Percentiles rank a stretch among this genome's conserved stretches.
Evolutionary conservation across 2,888 invertebrate species (phyloP).

Genomic region (Troides oblongomaculatus): DNA sequence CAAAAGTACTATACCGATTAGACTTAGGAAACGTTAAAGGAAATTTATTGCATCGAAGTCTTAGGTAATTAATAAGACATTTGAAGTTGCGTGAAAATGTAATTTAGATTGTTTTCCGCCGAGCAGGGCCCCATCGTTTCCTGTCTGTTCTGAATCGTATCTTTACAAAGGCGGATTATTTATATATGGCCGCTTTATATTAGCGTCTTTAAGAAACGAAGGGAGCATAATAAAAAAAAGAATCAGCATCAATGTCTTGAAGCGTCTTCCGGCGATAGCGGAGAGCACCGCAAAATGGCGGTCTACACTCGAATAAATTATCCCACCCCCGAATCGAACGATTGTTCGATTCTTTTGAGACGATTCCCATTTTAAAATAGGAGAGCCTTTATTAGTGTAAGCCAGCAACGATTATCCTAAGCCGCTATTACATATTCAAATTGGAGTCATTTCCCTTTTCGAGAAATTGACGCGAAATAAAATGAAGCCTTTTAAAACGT

Average conservation of each 20-base stretch:
- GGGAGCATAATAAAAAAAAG: conserved; percentile 78
- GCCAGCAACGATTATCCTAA: conserved; percentile 78
- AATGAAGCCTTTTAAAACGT: conserved; percentile 70
- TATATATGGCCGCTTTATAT: conserved; percentile 79
- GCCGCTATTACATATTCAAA: conserved; percentile 80
- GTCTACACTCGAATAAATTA: conserved; percentile 80
- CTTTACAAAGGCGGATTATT: conserved; percentile 75
- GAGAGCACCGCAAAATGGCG: conserved; percentile 74
- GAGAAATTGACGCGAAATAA: conserved; percentile 79
- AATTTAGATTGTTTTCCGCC: conserved; percentile 79
- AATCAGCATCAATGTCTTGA: conserved; percentile 80
- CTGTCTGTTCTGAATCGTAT: conserved; percentile 58
- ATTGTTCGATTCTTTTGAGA: conserved; percentile 79
- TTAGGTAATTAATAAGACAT: conserved; percentile 79
- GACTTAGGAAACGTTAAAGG: conserved; percentile 70
- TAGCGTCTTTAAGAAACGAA: conserved; percentile 77
- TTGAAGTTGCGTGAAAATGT: conserved; percentile 81
- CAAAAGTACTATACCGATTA: conserved; percentile 69
- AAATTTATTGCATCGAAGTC: conserved; percentile 80
- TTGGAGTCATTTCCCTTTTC: conserved; percentile 77
- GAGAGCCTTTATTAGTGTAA: conserved; percentile 78
- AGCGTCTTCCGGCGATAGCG: conserved; percentile 75
- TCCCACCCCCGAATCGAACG: conserved; percentile 69
- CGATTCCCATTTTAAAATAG: conserved; percentile 72
- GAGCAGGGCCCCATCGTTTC: conserved; percentile 65